phyloP scores from a whole-genome alignment of 2,888 invertebrate species.

The Micoletzkya japonica region DNA sequence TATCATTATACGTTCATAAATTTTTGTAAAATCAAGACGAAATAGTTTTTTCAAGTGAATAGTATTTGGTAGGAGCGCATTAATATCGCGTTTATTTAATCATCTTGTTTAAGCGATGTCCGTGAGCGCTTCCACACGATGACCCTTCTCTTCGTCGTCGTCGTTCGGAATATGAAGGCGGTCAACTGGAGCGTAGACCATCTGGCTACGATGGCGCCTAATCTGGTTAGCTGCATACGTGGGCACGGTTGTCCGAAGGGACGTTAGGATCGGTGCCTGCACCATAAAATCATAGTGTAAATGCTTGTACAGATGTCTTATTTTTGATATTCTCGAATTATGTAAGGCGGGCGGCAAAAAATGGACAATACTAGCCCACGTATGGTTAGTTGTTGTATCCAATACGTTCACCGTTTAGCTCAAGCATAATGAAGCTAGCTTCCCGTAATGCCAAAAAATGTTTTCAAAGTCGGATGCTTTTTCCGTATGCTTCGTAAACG shows the following conservation, averaged over 20 bases:
- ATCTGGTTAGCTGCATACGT: slow-evolving; percentile 46
- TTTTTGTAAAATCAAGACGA: neutral
- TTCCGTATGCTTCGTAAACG: too few species aligned
- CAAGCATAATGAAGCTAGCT: too few species aligned
- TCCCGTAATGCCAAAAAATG: too few species aligned
- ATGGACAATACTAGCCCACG: too few species aligned
- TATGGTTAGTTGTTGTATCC: too few species aligned
- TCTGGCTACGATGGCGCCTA: slow-evolving; percentile 57
- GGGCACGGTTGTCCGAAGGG: too few species aligned
- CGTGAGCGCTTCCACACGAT: slow-evolving; percentile 91
- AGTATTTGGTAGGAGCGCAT: neutral
- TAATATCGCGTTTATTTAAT: neutral
- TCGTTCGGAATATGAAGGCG: slow-evolving; percentile 95
- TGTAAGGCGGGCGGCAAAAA: neutral
- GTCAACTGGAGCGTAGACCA: slow-evolving; percentile 83
- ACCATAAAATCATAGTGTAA: neutral
- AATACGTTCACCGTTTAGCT: too few species aligned
- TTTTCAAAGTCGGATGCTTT: too few species aligned
- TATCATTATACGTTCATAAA: neutral
- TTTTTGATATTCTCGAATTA: neutral
- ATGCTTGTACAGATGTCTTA: too few species aligned
- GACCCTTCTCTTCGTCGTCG: slow-evolving; percentile 86
- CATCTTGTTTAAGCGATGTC: slow-evolving; percentile 76
- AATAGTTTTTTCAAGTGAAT: neutral
- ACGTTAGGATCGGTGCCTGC: too few species aligned